A percentile compares a stretch with the other conserved stretches of the same genome.
Evolutionary conservation across 2,888 invertebrate genomes (phyloP).

Genomic region (Andrena marginata): DNA sequence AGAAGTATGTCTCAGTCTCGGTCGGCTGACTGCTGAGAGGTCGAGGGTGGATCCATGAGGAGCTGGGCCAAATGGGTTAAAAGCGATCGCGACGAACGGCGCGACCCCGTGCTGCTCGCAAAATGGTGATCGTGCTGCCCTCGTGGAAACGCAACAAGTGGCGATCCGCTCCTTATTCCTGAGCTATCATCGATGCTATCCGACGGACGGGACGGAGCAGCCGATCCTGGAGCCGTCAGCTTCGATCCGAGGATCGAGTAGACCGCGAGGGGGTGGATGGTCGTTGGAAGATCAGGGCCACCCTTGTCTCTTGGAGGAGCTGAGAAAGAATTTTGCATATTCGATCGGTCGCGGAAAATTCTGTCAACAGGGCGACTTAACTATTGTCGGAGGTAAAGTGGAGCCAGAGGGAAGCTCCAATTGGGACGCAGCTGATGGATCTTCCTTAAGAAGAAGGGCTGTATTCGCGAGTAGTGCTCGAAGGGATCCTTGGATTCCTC

Average conservation of each 20-base stretch:
- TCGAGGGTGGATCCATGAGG: conserved; percentile 9
- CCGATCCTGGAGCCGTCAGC: conserved; percentile 57
- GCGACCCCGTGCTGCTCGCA: conserved; percentile 68
- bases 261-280: neutral
- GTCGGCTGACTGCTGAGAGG: conserved; percentile 23
- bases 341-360: neutral
- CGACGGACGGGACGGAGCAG: conserved; percentile 33
- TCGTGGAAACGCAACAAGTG: conserved; percentile 75
- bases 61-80: conserved; percentile 75
- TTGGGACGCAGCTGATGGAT: neutral
- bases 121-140: conserved; percentile 74
- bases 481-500: too few relatives aligned
- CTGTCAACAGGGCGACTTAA: conserved; percentile 1
- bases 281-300: neutral
- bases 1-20: conserved; percentile 39
- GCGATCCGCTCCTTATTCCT: conserved; percentile 52
- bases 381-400: neutral
- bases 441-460: neutral
- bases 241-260: conserved; percentile 27
- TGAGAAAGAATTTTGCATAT: neutral
- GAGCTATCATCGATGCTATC: conserved; percentile 63
- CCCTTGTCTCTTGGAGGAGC: neutral
- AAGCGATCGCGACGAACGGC: conserved; percentile 64
- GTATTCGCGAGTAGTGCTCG: neutral
- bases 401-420: neutral